These are phyloP conservation scores for Diabrotica virgifera DNA, from an alignment of 1,140 invertebrate genomes.

Conservation along the genomic window DNA sequence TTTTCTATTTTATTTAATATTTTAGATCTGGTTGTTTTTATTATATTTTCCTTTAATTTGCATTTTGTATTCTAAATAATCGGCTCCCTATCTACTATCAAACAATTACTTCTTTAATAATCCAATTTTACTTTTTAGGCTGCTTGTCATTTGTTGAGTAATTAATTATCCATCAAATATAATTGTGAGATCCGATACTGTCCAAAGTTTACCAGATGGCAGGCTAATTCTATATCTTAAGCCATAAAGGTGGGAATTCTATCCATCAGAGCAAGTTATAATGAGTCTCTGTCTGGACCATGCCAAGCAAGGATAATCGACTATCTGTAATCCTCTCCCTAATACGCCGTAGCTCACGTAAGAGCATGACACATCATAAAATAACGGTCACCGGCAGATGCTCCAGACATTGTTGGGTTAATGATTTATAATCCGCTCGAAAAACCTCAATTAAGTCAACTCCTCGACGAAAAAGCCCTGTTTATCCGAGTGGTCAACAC, in stretches of 20 bases:
- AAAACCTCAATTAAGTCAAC: conserved; percentile 16
- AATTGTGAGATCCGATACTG: too few relatives aligned
- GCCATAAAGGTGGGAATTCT: background rate
- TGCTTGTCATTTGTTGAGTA: too few relatives aligned
- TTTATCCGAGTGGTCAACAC: background rate
- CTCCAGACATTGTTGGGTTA: conserved; percentile 3
- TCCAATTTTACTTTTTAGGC: too few relatives aligned
- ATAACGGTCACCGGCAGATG: conserved; percentile 19
- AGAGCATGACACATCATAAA: conserved; percentile 18
- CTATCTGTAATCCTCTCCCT: conserved; percentile 18
- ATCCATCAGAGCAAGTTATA: conserved; percentile 10
- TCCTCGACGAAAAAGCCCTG: background rate
- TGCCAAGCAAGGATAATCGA: conserved; percentile 15
- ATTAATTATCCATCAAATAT: too few relatives aligned
- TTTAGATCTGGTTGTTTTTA: too few relatives aligned
- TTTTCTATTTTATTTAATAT: too few relatives aligned
- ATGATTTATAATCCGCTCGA: conserved; percentile 15
- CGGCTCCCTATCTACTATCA: too few relatives aligned
- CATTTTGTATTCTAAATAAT: too few relatives aligned
- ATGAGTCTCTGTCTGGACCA: conserved; percentile 14
- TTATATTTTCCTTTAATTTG: too few relatives aligned
- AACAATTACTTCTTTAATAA: too few relatives aligned
- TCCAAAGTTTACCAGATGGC: too few relatives aligned
- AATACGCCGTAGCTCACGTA: conserved; percentile 19
- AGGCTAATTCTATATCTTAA: background rate